phyloP scores from a whole-genome alignment of 2,888 invertebrate species.

The Temnothorax unifasciatus region DNA sequence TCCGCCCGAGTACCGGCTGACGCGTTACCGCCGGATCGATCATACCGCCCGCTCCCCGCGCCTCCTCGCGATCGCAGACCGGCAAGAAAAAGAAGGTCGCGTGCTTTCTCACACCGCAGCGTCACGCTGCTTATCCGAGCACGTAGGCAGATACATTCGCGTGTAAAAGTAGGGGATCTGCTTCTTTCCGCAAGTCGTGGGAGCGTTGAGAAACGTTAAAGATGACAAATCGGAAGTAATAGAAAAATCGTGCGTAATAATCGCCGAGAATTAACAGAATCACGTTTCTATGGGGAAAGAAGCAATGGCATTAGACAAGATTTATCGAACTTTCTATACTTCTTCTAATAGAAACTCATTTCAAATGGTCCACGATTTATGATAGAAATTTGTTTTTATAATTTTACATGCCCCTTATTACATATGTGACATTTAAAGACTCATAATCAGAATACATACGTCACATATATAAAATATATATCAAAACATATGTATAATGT shows the following conservation, averaged over 20 bases:
- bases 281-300: neutral
- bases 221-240: constrained; percentile 36
- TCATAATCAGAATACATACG: no score
- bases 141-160: constrained; percentile 28
- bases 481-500: neutral
- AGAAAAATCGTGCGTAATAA: constrained; percentile 13
- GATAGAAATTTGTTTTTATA: neutral
- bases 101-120: constrained; percentile 55
- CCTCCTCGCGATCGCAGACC: constrained; percentile 61
- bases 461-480: neutral
- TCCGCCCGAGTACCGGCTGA: constrained; percentile 76
- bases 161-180: constrained; percentile 16
- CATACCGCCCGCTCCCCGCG: constrained; percentile 52
- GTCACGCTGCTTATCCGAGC: constrained; percentile 38
- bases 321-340: neutral
- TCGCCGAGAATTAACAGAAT: neutral
- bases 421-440: neutral
- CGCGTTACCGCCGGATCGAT: constrained; percentile 75
- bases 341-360: neutral
- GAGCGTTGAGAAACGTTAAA: constrained; percentile 22
- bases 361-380: neutral
- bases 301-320: neutral
- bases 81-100: constrained; percentile 51
- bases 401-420: neutral
- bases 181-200: constrained; percentile 28